A percentile compares a stretch with the other conserved stretches of the same genome.
Conservation (phyloP, 2,797 vertebrate genomes). For the Buphagus erythrorhynchus region DNA sequence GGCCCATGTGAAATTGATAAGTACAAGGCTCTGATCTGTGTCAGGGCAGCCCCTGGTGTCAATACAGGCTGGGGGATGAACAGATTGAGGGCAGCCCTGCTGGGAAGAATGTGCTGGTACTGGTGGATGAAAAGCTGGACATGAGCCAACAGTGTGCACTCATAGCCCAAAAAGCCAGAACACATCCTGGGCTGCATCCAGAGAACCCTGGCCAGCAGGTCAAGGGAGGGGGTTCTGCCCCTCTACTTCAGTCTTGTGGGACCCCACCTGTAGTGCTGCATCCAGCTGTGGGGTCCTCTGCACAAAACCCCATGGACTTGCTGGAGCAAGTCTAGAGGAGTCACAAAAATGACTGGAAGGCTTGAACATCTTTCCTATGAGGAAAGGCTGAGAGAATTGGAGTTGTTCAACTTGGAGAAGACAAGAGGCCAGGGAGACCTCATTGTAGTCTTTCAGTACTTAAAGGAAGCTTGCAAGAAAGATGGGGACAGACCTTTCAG, state of each 20-base stretch:
- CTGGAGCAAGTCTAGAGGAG: not conserved
- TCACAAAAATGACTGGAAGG: not conserved
- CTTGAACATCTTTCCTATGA: not conserved
- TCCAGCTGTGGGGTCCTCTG: not conserved
- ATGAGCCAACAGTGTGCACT: not conserved
- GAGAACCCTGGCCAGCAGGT: not conserved
- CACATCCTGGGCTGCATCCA: not conserved
- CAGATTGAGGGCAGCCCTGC: not conserved
- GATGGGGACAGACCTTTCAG: not conserved
- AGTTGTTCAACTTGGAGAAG: not conserved
- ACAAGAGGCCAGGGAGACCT: not conserved
- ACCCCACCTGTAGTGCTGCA: not conserved
- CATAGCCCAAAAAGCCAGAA: not conserved
- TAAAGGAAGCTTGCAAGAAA: not conserved
- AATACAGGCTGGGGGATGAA: not conserved
- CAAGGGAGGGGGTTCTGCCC: not conserved
- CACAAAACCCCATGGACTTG: not conserved
- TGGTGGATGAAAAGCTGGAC: not conserved
- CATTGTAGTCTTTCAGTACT: rapidly evolving
- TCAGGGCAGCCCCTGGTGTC: not conserved
- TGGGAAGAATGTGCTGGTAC: not conserved
- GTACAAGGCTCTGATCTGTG: not conserved
- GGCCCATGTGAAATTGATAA: not conserved
- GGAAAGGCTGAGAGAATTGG: not conserved
- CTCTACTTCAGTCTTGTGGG: not conserved